Base-by-base conservation (phyloP, 2,888 invertebrate species). In the Meteorus cinctellus region DNA sequence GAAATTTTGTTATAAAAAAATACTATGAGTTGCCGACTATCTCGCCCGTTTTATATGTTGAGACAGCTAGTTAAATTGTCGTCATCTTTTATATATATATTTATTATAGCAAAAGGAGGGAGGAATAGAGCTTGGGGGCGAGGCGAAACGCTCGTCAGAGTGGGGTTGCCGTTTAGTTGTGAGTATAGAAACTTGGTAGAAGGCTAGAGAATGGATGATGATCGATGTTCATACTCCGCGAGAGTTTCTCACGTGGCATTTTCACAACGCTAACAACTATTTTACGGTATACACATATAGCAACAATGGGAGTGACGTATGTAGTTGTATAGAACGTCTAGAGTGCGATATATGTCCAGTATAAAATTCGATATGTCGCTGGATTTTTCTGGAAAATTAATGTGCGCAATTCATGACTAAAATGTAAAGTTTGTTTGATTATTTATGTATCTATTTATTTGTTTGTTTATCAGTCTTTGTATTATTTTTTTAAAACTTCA, bases 151-250 rank as follows among this genome's bases (percentile, higher is more conserved):
- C 55, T 19, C 55, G 19, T n/a, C 55, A n/a, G n/a, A n/a, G n/a
- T 19, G 16, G n/a, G 16, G n/a, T 3, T 19, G 16, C 51, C 6
- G 34, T 24, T 24, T 24, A 24, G n/a, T 55, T 19, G 55, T 55
- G 55, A 55, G 55, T 55, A 55, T 55, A 41, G 55, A 75, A 78
- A 78, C 69, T 79, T 77, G 75, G 72, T 72, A 31, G 66, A 65
- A 68, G 27, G 63, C 59, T 36, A 19, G 51, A 68, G 76, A 77
- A 77, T 75, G 74, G 78, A 81, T 73, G 79, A 78, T 81, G 81
- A 81, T 81, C 75, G 81, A 81, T 79, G 76, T 65, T 62, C 70
- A 59, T 36, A 19, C 24, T 36, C n/a, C n/a, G 36, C 41, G n/a
- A 48, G 67, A 71, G 62, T 65, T 48, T 36, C 75, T 80, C 36